Evolutionary conservation across 2,113 vertebrate genomes (phyloP).

Genomic region (Mobula hypostoma): DNA sequence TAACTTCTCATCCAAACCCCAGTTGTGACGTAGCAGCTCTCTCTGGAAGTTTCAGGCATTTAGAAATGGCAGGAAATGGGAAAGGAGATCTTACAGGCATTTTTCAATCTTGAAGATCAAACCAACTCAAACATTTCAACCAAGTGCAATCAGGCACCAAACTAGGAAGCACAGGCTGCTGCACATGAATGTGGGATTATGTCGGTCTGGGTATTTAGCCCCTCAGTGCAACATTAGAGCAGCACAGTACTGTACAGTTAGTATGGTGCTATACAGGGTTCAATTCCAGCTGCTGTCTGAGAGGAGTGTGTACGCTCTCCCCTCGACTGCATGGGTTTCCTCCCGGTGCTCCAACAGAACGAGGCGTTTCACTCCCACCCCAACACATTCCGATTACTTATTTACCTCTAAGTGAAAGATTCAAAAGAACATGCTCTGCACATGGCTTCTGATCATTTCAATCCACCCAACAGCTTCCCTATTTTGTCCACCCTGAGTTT

Average conservation of each 20-base stretch:
- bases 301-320: too few relatives aligned
- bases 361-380: too few relatives aligned
- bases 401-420: too few relatives aligned
- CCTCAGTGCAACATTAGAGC: not conserved
- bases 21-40: not conserved
- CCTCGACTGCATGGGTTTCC: too few relatives aligned
- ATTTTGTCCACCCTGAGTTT: not conserved
- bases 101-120: not conserved
- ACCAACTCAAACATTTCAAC: not conserved
- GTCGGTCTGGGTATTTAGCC: not conserved
- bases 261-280: too few relatives aligned
- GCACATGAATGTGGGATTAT: not conserved
- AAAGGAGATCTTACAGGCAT: not conserved
- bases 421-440: too few relatives aligned
- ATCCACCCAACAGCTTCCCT: not conserved
- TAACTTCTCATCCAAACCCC: not conserved
- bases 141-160: not conserved
- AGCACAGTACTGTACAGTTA: too few relatives aligned
- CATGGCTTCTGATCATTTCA: not conserved
- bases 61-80: not conserved
- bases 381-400: too few relatives aligned
- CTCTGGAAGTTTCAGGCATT: not conserved
- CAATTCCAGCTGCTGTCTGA: too few relatives aligned
- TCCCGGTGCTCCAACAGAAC: too few relatives aligned
- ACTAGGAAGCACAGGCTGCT: not conserved